Evolutionary conservation across 2,797 vertebrate genomes (phyloP), one percentile per base, ranked within the genome.

Genomic region (Melanogrammus aeglefinus): DNA sequence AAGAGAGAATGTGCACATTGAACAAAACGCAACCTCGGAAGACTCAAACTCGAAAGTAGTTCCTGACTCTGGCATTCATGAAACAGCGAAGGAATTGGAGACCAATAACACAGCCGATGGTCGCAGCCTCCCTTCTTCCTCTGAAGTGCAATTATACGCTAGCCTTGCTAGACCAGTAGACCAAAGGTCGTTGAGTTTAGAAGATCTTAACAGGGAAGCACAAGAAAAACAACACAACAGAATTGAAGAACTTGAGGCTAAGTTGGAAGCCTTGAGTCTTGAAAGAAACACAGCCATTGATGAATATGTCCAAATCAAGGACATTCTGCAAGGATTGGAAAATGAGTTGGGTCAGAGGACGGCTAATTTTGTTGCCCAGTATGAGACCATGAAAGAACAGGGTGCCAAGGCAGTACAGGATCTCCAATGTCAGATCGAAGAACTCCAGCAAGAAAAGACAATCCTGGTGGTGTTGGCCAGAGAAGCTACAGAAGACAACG

Each of bases 331-430:
- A 90, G 93, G 88, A 77, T 87, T 97, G 69, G 96, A 97, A 83
- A 79, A 91, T 39, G 96, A 98, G 81, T 88, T 99, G 5, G 93
- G 93, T 1, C 95, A 97, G 86, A 95, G 94, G 78, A 96, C 96
- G 29, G 94, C 94, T 39, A 93, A 96, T 83, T 96, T 98, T 88
- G 94, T 96, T 80, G 84, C 89, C 77, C 96, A 96, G 78, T 95
- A 96, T 89, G 89, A 95, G 84, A 92, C 94, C 36, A 95, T 96
- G 94, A 96, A 94, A 83, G 95, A 97, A 13, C 95, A 97, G 78
- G 95, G 94, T 72, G 93, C 94, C 24, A 90, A 86, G 57, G 94
- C 95, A 79, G 86, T 97, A 78, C 90, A 85, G 82, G 94, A 95
- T 31, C 93, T 98, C 41, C 95, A 97, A 47, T 94, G 96, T 72